These are phyloP conservation scores for Rhagonycha fulva DNA, from an alignment of 2,888 invertebrate species.

Conservation along the genomic window DNA sequence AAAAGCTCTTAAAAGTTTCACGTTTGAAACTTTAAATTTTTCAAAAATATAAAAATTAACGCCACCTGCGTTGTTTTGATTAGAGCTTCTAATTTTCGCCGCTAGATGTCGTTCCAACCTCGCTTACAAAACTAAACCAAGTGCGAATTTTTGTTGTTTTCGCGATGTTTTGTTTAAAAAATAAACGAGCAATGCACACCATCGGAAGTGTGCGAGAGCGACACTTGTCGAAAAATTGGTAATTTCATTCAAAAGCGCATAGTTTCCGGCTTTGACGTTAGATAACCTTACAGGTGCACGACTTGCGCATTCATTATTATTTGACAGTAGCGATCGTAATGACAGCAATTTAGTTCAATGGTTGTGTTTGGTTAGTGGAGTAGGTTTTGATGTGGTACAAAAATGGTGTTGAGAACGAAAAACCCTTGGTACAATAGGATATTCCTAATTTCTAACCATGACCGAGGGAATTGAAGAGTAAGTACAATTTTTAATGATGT, in stretches of 20 bases:
- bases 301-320: not conserved
- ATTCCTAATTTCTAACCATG: slow-evolving; percentile 38
- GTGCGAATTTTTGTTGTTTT: not conserved
- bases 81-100: accelerated
- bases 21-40: too few species aligned
- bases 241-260: not conserved
- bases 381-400: slow-evolving; percentile 55
- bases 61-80: not conserved
- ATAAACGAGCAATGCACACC: not conserved
- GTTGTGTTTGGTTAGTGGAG: slow-evolving; percentile 53
- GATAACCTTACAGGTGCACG: not conserved
- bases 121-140: not conserved
- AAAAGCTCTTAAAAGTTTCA: too few species aligned
- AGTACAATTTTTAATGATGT: slow-evolving; percentile 20
- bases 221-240: not conserved
- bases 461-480: slow-evolving; percentile 41
- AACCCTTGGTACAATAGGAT: slow-evolving; percentile 34
- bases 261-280: not conserved
- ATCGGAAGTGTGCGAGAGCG: not conserved
- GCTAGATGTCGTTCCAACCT: not conserved
- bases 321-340: slow-evolving; percentile 9
- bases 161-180: not conserved
- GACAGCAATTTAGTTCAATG: slow-evolving; percentile 52
- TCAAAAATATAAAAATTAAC: too few species aligned
- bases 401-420: slow-evolving; percentile 52